Percentiles rank a stretch among this genome's conserved stretches.
Conservation (phyloP, 2,888 invertebrate species). For the Tridacna crocea region DNA sequence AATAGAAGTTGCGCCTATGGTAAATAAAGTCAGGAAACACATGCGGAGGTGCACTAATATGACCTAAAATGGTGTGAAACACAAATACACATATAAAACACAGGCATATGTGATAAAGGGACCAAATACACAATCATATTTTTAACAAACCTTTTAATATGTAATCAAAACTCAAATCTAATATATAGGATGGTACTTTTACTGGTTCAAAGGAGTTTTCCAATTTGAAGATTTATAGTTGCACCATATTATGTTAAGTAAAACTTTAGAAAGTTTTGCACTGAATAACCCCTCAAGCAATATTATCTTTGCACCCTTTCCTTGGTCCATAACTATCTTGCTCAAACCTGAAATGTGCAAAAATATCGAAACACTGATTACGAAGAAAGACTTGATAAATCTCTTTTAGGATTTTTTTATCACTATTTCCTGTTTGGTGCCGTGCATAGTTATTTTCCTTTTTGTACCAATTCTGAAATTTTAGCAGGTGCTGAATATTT, state of each 20-base stretch:
- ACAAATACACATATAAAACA: too few relatives aligned
- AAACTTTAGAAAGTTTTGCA: constrained; percentile 18
- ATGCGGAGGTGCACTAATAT: too few relatives aligned
- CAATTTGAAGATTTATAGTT: constrained; percentile 13
- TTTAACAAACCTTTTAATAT: constrained; percentile 15
- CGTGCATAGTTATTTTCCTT: not conserved
- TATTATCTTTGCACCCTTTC: not conserved
- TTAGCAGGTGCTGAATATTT: not conserved
- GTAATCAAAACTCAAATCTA: constrained; percentile 13
- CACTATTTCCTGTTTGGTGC: not conserved
- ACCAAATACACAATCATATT: not conserved
- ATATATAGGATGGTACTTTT: not conserved
- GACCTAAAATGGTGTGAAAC: too few relatives aligned
- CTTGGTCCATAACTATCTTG: not conserved
- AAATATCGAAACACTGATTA: constrained; percentile 6
- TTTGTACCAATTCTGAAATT: not conserved
- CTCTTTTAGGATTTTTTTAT: not conserved
- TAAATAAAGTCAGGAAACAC: too few relatives aligned
- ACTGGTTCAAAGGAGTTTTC: not conserved
- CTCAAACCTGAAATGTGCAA: not conserved
- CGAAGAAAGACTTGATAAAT: not conserved
- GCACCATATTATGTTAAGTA: not conserved
- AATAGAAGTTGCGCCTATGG: too few relatives aligned
- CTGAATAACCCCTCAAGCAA: constrained; percentile 15
- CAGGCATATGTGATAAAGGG: too few relatives aligned